Conservation (phyloP, 53 echinoderm and acorn worm species). For the Luidia sarsii region DNA sequence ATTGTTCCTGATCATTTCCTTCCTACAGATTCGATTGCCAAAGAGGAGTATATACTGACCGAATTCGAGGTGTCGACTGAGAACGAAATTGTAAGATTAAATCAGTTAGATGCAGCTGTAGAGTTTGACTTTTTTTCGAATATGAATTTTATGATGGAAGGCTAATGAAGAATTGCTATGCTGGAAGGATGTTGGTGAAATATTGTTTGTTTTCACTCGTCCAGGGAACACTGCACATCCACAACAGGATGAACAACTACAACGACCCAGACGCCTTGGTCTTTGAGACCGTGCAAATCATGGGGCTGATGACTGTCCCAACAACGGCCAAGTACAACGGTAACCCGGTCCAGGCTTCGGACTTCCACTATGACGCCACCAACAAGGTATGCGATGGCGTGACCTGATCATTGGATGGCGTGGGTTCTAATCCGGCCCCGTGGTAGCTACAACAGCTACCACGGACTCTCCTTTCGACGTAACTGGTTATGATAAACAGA, state of each 20-base stretch:
- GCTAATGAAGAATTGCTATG: too few relatives aligned
- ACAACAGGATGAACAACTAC: not conserved
- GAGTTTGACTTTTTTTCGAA: too few relatives aligned
- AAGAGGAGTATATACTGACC: constrained; percentile 2
- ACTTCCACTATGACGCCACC: constrained; percentile 20
- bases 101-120: too few relatives aligned
- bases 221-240: constrained; percentile 27
- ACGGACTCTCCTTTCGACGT: not conserved
- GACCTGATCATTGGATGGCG: too few relatives aligned
- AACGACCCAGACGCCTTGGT: not conserved
- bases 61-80: constrained; percentile 17
- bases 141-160: too few relatives aligned
- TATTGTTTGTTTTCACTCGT: too few relatives aligned
- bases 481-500: not conserved
- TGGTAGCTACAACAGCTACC: not conserved
- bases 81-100: constrained; percentile 19
- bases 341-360: not conserved
- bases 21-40: constrained; percentile 10
- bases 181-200: too few relatives aligned
- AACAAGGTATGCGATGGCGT: constrained; percentile 12
- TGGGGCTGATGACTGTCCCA: constrained; percentile 25
- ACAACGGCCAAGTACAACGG: not conserved
- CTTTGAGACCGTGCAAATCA: constrained; percentile 30
- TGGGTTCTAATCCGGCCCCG: not conserved
- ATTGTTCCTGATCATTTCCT: not conserved